A percentile compares a stretch with the other conserved stretches of the same genome.
phyloP scores from a whole-genome alignment of 2,797 vertebrate genomes.

The Phyllotis vaccarum region DNA sequence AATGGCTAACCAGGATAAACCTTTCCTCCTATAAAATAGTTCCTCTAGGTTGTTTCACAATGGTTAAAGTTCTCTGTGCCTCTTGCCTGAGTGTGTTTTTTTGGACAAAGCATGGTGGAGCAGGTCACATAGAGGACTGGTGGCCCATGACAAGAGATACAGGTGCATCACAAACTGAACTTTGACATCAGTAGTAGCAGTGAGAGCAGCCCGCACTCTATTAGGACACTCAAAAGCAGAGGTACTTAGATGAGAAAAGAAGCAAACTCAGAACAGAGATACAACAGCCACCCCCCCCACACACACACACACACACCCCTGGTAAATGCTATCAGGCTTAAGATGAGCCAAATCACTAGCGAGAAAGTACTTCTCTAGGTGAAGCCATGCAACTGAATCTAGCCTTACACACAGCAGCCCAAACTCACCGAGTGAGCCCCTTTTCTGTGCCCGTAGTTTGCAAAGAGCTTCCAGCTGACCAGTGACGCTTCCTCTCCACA shows the following conservation, averaged over 20 bases:
- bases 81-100: not conserved
- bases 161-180: not conserved
- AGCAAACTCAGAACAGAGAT: not conserved
- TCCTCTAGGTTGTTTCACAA: not conserved
- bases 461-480: not conserved
- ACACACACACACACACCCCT: no score
- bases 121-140: not conserved
- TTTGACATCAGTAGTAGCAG: not conserved
- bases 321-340: no score
- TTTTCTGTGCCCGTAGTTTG: not conserved
- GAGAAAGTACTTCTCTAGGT: not conserved
- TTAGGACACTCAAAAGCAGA: not conserved
- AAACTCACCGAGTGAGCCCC: not conserved
- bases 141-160: not conserved
- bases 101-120: not conserved
- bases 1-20: not conserved
- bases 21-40: not conserved
- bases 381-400: not conserved
- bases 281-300: no score
- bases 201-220: not conserved
- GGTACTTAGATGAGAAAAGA: not conserved
- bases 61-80: not conserved
- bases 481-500: not conserved
- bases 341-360: not conserved
- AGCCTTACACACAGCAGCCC: not conserved